Percentiles rank a stretch among this genome's conserved stretches.
Evolutionary conservation across 1,140 invertebrate genomes (phyloP).

Genomic region (Camponotus pennsylvanicus): DNA sequence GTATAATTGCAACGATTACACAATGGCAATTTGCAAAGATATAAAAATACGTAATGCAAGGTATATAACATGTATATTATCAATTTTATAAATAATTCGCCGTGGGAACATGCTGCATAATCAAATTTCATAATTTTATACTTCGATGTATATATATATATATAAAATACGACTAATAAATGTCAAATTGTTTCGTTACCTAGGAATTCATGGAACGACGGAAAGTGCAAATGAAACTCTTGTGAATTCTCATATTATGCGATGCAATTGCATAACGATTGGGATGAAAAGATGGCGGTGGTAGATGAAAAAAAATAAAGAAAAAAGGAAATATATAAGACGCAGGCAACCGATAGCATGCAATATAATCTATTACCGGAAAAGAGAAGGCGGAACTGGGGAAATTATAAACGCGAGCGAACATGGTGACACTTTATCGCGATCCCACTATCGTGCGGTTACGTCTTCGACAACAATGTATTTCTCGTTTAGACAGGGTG

Average conservation of each 20-base stretch:
- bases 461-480: slow-evolving; percentile 47
- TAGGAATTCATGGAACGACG: background rate
- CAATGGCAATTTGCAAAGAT: too few species aligned
- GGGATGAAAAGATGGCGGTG: slow-evolving; percentile 17
- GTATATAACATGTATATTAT: too few species aligned
- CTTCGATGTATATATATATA: too few species aligned
- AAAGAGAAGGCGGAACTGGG: background rate
- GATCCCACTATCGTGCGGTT: background rate
- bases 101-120: too few species aligned
- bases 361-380: slow-evolving; percentile 16
- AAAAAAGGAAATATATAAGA: background rate
- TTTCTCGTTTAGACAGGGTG: slow-evolving; percentile 36
- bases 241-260: slow-evolving; percentile 34
- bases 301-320: too few species aligned
- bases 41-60: too few species aligned
- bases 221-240: slow-evolving; percentile 40
- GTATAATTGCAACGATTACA: too few species aligned
- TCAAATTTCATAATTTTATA: too few species aligned
- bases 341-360: background rate
- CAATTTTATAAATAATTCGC: too few species aligned
- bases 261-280: slow-evolving; percentile 27
- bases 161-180: background rate
- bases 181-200: background rate
- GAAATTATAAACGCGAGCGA: background rate
- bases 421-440: slow-evolving; percentile 10